Evolutionary conservation across 53 echinoderm and acorn worm species (phyloP).

Genomic region (Antedon mediterranea): DNA sequence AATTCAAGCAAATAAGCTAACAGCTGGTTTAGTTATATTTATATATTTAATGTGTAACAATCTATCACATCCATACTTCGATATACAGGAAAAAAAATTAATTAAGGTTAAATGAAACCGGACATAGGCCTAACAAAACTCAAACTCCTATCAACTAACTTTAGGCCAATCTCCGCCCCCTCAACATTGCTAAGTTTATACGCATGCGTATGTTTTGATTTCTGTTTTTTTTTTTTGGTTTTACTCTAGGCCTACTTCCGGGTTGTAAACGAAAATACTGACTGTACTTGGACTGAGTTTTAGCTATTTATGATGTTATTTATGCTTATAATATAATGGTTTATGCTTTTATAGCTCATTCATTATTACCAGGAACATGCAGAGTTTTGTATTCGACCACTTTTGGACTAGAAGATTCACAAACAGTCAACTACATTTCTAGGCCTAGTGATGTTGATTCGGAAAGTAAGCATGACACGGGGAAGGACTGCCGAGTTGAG

Average conservation of each 20-base stretch:
- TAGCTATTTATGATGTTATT: no score
- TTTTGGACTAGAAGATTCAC: slow-evolving; percentile 45
- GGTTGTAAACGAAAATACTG: background rate
- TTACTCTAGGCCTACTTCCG: background rate
- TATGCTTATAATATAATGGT: slow-evolving; percentile 45
- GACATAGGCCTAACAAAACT: no score
- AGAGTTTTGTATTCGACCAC: slow-evolving; percentile 52
- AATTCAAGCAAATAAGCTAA: no score
- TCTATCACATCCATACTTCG: no score
- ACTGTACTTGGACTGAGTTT: no score
- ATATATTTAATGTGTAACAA: no score
- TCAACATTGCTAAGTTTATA: background rate
- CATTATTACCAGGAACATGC: slow-evolving; percentile 33
- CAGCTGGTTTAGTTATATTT: no score
- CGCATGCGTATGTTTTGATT: background rate
- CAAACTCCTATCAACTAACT: background rate
- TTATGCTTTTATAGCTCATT: slow-evolving; percentile 84
- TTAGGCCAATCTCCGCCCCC: background rate
- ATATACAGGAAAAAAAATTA: no score
- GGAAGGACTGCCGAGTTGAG: slow-evolving; percentile 20
- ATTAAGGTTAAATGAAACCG: no score
- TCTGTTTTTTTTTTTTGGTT: no score
- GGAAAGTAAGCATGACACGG: background rate
- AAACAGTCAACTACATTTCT: background rate
- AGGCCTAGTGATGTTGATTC: background rate